Conservation (phyloP, 2,797 vertebrate species). For the Coregonus ussuriensis region DNA sequence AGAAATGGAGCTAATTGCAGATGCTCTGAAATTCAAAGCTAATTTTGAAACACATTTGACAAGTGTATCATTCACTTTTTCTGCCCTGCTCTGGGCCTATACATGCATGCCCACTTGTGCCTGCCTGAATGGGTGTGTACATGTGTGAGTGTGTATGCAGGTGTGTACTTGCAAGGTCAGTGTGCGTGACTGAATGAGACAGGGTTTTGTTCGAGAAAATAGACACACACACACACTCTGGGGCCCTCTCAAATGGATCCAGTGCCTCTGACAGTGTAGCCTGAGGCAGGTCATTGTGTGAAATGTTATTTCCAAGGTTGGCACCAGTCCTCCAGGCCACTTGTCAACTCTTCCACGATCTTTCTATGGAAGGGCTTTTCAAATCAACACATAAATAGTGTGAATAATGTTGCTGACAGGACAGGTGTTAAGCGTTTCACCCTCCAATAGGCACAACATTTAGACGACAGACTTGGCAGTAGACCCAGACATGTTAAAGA, state of each 20-base stretch:
- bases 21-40: constrained; percentile 46
- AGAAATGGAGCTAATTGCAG: constrained; percentile 61
- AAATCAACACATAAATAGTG: constrained; percentile 60
- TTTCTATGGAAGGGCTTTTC: constrained; percentile 32
- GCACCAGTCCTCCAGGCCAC: constrained; percentile 39
- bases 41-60: constrained; percentile 54
- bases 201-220: constrained; percentile 31
- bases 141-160: constrained; percentile 7
- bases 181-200: constrained; percentile 25
- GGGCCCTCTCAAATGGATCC: constrained; percentile 32
- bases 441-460: constrained; percentile 42
- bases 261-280: constrained; percentile 16
- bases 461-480: constrained; percentile 8
- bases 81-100: neutral
- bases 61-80: constrained; percentile 46
- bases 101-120: neutral
- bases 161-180: constrained; percentile 24
- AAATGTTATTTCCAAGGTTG: constrained; percentile 57
- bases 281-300: constrained; percentile 51
- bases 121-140: neutral
- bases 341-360: neutral
- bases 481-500: neutral
- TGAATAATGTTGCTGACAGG: constrained; percentile 56
- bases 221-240: constrained; percentile 29
- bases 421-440: constrained; percentile 49